Base-by-base conservation (phyloP, 2,113 vertebrate genomes). In the Muscicapa adusta region DNA sequence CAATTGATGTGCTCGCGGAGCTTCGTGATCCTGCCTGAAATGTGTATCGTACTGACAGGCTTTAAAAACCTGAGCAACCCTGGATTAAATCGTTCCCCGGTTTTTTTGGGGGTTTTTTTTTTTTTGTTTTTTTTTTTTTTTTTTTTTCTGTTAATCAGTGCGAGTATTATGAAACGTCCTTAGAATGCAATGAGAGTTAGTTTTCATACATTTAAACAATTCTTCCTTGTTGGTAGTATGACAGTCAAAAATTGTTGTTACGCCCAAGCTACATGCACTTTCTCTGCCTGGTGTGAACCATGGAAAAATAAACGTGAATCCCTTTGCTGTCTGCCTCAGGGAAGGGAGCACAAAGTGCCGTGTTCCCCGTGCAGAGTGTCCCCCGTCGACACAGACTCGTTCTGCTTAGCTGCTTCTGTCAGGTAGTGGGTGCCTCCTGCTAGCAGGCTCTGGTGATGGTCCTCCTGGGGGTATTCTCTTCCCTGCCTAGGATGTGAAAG, bases 1-100 rank as follows among this genome's bases (percentile, higher is more conserved):
- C 85, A 45, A 0, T 14, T 62, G 5, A 2, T 4, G 5, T 3
- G 8, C 0, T 0, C 22, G 33, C 13, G 14, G 18, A 56, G 9
- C 14, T 74, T 47, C 2, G 1, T 25, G 28, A 33, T 45, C 8
- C 20, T 1, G 0, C 23, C 0, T 43, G 16, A 51, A 85, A 36
- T 22, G 8, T 28, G 2, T 9, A 26, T 19, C 22, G 15, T 10
- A 8, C 4, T 62, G 56, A 10, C 22, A 36, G 9, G 17, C 54
- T 68, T 81, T 34, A 8, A 79, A 76, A 57, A 29, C 13, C 1
- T 23, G 8, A 57, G 13, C 12, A 33, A n/a, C 4, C 2, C 7
- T 38, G n/a, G 9, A 16, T 67, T 24, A 57, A 48, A n/a, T 47
- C 6, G 1, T 62, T 34, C 4, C 6, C 14, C 1, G 2, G 10